These are phyloP conservation scores for Limnodromus scolopaceus DNA, from an alignment of 2,797 vertebrate species.

Conservation along the genomic window DNA sequence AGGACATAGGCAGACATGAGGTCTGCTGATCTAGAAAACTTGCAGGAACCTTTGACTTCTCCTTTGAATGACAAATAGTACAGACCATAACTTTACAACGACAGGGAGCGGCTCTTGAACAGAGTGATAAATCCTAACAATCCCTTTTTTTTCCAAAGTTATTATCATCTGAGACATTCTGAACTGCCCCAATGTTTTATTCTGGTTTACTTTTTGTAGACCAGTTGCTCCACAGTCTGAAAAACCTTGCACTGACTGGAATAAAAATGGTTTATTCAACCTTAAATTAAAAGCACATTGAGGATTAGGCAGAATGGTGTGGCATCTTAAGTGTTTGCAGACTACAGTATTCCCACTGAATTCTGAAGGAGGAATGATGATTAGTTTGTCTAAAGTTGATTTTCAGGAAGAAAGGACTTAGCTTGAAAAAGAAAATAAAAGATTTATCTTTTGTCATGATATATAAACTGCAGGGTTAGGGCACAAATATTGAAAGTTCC, in stretches of 20 bases:
- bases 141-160: neutral
- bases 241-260: neutral
- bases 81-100: neutral
- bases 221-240: neutral
- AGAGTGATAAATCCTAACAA: neutral
- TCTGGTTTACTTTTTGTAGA: neutral
- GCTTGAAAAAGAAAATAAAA: neutral
- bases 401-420: neutral
- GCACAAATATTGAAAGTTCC: neutral
- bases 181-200: neutral
- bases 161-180: neutral
- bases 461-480: neutral
- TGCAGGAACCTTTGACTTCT: neutral
- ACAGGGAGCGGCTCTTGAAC: neutral
- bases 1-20: neutral
- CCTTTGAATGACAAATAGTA: neutral
- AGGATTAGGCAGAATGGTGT: neutral
- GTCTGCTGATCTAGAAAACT: neutral
- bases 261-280: neutral
- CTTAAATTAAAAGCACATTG: neutral
- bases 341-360: neutral
- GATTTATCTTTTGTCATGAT: neutral
- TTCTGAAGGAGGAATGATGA: neutral
- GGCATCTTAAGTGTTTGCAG: neutral
- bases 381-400: neutral